Percentiles rank a stretch among this genome's conserved stretches.
phyloP scores from a whole-genome alignment of 2,113 vertebrate genomes.

The Echinops telfairi region DNA sequence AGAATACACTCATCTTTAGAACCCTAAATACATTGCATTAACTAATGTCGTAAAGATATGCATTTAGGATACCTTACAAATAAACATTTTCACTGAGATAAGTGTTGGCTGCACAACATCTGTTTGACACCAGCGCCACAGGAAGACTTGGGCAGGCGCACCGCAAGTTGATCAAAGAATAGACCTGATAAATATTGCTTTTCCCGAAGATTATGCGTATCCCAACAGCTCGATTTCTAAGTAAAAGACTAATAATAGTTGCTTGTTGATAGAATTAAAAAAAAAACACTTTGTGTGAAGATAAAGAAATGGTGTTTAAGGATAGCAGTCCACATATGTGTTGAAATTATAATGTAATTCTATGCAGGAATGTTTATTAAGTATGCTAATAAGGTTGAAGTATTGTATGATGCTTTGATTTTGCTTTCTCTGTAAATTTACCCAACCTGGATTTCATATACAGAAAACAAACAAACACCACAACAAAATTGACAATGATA shows the following conservation, averaged over 20 bases:
- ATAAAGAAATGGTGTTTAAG: neutral
- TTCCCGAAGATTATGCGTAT: neutral
- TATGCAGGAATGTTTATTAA: too few species aligned
- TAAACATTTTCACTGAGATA: neutral
- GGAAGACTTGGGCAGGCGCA: neutral
- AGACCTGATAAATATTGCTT: neutral
- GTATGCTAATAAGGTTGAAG: too few species aligned
- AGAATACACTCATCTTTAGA: too few species aligned
- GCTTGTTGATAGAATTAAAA: neutral
- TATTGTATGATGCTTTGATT: too few species aligned
- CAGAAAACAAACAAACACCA: too few species aligned
- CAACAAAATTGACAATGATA: too few species aligned
- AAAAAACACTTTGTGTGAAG: neutral
- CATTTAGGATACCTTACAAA: neutral
- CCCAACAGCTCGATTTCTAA: neutral
- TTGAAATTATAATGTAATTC: too few species aligned
- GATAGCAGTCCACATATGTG: neutral
- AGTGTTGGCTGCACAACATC: neutral
- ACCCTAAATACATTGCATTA: neutral
- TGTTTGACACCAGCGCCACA: neutral
- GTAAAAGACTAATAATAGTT: neutral
- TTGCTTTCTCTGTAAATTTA: too few species aligned
- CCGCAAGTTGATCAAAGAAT: neutral
- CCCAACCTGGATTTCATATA: too few species aligned
- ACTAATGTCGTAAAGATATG: neutral